Conservation (phyloP, 2,113 vertebrate genomes). For the Setophaga kirtlandii region DNA sequence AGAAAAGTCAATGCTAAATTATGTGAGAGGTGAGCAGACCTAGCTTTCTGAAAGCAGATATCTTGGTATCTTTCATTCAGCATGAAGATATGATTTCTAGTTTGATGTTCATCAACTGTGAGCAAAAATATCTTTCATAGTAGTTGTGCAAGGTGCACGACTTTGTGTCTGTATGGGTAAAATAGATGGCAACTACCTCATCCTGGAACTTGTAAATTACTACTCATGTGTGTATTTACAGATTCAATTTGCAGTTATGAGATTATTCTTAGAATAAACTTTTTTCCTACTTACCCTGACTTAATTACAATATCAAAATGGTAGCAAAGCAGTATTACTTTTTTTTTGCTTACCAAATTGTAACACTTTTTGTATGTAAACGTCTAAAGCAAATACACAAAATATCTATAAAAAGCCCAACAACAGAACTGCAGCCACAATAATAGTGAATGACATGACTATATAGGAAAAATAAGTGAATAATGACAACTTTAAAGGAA, state of each 20-base stretch:
- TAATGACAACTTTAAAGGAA: background rate
- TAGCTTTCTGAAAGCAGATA: background rate
- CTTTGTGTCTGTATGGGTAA: background rate
- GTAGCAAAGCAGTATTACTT: background rate
- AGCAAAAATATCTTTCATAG: background rate
- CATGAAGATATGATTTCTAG: background rate
- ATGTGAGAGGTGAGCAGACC: background rate
- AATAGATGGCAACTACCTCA: background rate
- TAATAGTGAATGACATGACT: background rate
- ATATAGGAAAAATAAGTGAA: background rate
- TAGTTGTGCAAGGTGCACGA: background rate
- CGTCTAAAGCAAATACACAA: background rate
- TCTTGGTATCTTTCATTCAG: background rate
- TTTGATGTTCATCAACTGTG: background rate
- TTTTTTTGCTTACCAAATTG: background rate
- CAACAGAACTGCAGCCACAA: background rate
- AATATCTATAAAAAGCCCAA: background rate
- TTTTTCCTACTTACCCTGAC: background rate
- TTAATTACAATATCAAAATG: background rate
- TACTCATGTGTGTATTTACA: background rate
- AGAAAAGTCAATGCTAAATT: background rate
- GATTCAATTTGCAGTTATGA: background rate
- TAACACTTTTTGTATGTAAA: background rate
- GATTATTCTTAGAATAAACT: background rate
- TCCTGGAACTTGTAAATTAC: background rate